Evolutionary conservation across 1,140 invertebrate species (phyloP), one percentile per base, ranked within the genome.

Genomic region (Neodiprion fabricii): DNA sequence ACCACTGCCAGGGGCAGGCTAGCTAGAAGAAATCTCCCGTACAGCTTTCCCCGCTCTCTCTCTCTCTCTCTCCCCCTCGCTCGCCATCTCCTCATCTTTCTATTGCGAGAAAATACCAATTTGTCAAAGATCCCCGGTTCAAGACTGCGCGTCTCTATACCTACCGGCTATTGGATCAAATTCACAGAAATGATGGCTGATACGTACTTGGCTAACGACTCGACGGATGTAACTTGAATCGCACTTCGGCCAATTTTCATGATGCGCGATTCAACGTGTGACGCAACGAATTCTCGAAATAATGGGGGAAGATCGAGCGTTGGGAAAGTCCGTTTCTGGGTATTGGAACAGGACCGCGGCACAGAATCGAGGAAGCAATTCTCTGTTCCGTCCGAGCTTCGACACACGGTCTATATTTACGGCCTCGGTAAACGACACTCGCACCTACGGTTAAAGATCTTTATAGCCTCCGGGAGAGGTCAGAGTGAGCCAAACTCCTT

Each of bases 61-160:
- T 61, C 23, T 12, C 74, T 61, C 70, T 50, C 76, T 49, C 50
- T 76, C 65, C 61, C 40, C 67, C 71, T 47, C 70, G 23, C 76
- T 49, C 50, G 74, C 65, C 61, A 21, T 65, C 71, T 66, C 21
- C 47, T 9, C 47, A 61, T 17, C 68, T 73, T 80, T 79, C 77
- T 67, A 76, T 72, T 23, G 73, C 71, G 12, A 48, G 14, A 75
- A 77, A 79, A 76, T 77, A 79, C 73, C 73, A 79, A 75, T 79
- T 78, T 77, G 40, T 28, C 68, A 70, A 67, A 71, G 11, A 61
- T 40, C 4, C 28, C 28, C 28, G 28, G 28, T 40, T 40, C 28
- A 40, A 40, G 2, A 40, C 28, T 40, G 28, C 28, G 28, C 28
- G 28, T 40, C 28, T 40, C 28, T 40, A 40, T 40, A 40, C 5